Evolutionary conservation across 1,140 invertebrate species (phyloP).

Genomic region (Bombus sylvicola): DNA sequence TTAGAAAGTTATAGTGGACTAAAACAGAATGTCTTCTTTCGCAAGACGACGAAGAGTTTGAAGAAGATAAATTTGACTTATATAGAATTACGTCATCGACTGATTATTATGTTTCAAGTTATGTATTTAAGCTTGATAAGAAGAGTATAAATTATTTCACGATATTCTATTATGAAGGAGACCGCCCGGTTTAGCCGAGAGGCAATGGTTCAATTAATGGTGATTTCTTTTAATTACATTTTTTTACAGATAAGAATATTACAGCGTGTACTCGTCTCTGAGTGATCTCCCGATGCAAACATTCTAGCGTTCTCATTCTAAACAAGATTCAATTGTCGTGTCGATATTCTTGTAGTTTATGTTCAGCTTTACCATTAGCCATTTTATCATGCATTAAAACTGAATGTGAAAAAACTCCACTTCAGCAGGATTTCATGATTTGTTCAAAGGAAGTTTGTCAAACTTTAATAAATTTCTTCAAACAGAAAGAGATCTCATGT

Average conservation of each 20-base stretch:
- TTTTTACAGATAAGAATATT: neutral
- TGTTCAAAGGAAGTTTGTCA: too few relatives aligned
- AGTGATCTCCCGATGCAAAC: constrained; percentile 11
- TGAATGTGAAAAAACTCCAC: neutral
- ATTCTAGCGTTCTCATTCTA: neutral
- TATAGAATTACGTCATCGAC: neutral
- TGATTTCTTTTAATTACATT: constrained; percentile 27
- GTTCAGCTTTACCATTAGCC: neutral
- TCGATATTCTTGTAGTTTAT: constrained; percentile 3
- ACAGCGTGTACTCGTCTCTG: neutral
- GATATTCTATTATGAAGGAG: neutral
- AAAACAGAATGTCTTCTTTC: neutral
- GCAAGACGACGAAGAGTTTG: neutral
- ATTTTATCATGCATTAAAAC: too few relatives aligned
- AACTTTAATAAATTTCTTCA: neutral
- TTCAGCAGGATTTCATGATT: neutral
- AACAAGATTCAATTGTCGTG: constrained; percentile 29
- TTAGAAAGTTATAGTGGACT: neutral
- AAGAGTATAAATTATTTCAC: neutral
- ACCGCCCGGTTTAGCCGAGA: neutral
- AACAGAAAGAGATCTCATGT: neutral
- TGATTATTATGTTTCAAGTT: neutral
- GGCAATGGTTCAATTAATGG: constrained; percentile 10
- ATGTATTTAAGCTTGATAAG: neutral
- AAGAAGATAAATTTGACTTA: neutral